A percentile compares a stretch with the other conserved stretches of the same genome.
Evolutionary conservation across 2,888 invertebrate genomes (phyloP).

Genomic region (Andrena praecox): DNA sequence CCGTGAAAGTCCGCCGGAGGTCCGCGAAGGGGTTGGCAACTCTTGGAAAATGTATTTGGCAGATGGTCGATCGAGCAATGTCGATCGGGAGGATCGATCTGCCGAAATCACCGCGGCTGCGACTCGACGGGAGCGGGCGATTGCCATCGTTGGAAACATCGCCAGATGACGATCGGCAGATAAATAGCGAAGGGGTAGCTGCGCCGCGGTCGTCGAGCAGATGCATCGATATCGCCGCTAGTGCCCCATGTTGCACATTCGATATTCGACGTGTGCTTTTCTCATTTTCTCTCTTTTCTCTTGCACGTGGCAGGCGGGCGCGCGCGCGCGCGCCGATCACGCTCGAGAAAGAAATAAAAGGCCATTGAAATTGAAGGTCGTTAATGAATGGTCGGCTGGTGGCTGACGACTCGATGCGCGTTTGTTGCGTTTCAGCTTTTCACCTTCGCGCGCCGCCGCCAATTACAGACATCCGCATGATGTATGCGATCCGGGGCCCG

Average conservation of each 20-base stretch:
- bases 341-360: not conserved
- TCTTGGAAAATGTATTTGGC: conserved; percentile 56
- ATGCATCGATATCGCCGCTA: conserved; percentile 26
- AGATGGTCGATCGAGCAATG: conserved; percentile 66
- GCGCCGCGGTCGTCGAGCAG: conserved; percentile 24
- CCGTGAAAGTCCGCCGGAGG: conserved; percentile 61
- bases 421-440: not conserved
- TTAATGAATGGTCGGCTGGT: not conserved
- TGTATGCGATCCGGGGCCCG: not conserved
- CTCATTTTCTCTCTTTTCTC: not conserved
- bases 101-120: conserved; percentile 19
- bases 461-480: conserved; percentile 13
- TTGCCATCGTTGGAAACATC: conserved; percentile 28
- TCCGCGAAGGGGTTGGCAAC: conserved; percentile 62
- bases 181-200: conserved; percentile 33
- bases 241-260: not conserved
- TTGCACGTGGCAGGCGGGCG: not conserved
- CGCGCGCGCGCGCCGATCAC: not conserved
- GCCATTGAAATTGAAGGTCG: conserved; percentile 2
- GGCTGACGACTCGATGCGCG: not conserved
- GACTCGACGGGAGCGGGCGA: conserved; percentile 28
- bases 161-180: conserved; percentile 25
- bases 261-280: conserved; percentile 10
- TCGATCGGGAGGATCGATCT: conserved; percentile 52
- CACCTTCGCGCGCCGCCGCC: not conserved